phyloP scores from a whole-genome alignment of 2,113 vertebrate species.

The Podarcis muralis region DNA sequence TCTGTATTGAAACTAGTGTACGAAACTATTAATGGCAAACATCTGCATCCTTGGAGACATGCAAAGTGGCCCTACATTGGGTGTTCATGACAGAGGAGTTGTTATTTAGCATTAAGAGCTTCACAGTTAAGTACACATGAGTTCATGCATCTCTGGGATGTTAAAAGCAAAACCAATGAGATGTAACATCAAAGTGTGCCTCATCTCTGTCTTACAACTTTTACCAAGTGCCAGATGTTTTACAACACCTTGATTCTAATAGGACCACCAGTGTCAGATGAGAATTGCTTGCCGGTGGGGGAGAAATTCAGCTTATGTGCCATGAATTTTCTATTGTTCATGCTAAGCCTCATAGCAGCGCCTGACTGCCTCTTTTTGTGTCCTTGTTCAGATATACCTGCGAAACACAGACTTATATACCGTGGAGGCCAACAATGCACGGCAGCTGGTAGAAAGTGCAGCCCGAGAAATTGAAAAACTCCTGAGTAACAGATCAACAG shows the following conservation, averaged over 20 bases:
- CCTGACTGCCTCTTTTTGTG: slow-evolving; percentile 36
- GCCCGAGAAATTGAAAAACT: slow-evolving; percentile 95
- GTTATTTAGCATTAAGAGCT: background rate
- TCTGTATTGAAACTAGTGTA: background rate
- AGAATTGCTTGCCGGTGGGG: background rate
- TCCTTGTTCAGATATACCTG: slow-evolving; percentile 84
- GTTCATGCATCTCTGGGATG: background rate
- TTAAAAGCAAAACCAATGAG: background rate
- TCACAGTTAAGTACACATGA: background rate
- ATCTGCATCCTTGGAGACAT: background rate
- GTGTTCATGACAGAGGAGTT: background rate
- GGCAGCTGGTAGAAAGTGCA: slow-evolving; percentile 90
- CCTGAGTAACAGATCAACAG: slow-evolving; percentile 90
- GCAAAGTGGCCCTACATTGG: background rate
- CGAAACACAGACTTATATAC: slow-evolving; percentile 85
- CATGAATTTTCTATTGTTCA: background rate
- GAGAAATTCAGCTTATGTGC: background rate
- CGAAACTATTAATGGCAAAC: background rate
- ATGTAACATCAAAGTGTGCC: background rate
- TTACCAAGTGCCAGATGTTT: background rate
- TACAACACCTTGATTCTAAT: background rate
- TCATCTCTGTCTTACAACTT: background rate
- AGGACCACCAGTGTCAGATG: background rate
- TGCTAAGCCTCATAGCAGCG: background rate
- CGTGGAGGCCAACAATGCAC: slow-evolving; percentile 91